phyloP scores from a whole-genome alignment of 2,888 invertebrate genomes.

The Acanthosepion esculentum region DNA sequence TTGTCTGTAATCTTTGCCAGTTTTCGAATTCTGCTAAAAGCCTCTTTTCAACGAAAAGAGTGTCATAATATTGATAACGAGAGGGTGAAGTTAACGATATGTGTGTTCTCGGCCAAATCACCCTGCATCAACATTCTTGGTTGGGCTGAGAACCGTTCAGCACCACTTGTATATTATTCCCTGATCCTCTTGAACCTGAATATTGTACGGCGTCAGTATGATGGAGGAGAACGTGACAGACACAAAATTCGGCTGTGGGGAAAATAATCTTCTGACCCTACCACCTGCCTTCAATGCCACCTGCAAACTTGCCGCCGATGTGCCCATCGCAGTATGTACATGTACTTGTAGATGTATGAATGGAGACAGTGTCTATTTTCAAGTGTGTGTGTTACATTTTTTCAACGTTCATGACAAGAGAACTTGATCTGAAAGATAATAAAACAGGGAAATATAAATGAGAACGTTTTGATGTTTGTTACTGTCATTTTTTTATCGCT shows the following conservation, averaged over 20 bases:
- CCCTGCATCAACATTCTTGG: too few species aligned
- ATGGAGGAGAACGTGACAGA: neutral
- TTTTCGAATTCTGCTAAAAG: too few species aligned
- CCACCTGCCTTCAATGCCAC: neutral
- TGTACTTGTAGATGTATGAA: neutral
- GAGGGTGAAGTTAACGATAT: too few species aligned
- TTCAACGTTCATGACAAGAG: neutral
- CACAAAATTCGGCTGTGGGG: neutral
- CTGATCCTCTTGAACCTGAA: too few species aligned
- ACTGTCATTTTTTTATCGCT: neutral
- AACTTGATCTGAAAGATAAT: constrained; percentile 33
- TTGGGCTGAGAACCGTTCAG: too few species aligned
- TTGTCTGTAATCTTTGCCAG: too few species aligned
- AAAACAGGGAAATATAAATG: neutral
- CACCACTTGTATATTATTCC: too few species aligned
- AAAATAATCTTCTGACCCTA: neutral
- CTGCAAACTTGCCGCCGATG: neutral
- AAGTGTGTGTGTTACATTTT: neutral
- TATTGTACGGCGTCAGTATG: neutral
- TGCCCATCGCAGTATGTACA: neutral
- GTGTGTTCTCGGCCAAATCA: too few species aligned
- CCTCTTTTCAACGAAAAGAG: too few species aligned
- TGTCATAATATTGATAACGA: too few species aligned
- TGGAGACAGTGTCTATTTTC: neutral
- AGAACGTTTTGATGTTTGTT: neutral